These are phyloP conservation scores for Phoenoteleia sp. DNA, from an alignment of 2,888 invertebrate genomes.

Conservation along the genomic window DNA sequence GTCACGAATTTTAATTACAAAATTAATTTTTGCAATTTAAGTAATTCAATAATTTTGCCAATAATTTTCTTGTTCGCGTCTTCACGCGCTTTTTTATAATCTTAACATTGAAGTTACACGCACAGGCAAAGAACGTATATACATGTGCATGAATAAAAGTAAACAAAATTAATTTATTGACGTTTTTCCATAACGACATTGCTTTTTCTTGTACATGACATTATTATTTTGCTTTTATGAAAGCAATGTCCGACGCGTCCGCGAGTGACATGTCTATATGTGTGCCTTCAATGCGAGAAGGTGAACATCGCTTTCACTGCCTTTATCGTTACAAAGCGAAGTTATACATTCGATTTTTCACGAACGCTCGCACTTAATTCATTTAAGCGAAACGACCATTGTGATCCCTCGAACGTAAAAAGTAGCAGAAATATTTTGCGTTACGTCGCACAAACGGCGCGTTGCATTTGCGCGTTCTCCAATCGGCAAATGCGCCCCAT, in stretches of 20 bases:
- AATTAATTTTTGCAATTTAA: too few relatives aligned
- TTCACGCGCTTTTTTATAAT: too few relatives aligned
- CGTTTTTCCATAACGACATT: too few relatives aligned
- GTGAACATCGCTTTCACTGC: slow-evolving; percentile 49
- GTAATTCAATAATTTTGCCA: too few relatives aligned
- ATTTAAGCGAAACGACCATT: background rate
- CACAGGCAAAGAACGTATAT: too few relatives aligned
- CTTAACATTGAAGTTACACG: too few relatives aligned
- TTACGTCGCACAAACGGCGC: background rate
- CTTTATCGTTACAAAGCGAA: slow-evolving; percentile 40
- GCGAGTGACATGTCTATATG: slow-evolving; percentile 29
- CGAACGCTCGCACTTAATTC: background rate
- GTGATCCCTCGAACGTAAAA: background rate
- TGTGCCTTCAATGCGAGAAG: background rate
- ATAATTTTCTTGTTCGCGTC: too few relatives aligned
- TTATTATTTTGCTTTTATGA: background rate
- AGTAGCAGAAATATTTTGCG: background rate
- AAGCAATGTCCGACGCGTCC: background rate
- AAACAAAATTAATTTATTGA: too few relatives aligned
- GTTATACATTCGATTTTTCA: slow-evolving; percentile 12
- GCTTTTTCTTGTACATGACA: too few relatives aligned
- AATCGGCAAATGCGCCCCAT: background rate
- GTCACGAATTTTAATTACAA: too few relatives aligned
- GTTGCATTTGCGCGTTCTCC: background rate
- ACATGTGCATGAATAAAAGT: too few relatives aligned